phyloP scores from a whole-genome alignment of 1,140 invertebrate species.

The Armadillidium nasatum region DNA sequence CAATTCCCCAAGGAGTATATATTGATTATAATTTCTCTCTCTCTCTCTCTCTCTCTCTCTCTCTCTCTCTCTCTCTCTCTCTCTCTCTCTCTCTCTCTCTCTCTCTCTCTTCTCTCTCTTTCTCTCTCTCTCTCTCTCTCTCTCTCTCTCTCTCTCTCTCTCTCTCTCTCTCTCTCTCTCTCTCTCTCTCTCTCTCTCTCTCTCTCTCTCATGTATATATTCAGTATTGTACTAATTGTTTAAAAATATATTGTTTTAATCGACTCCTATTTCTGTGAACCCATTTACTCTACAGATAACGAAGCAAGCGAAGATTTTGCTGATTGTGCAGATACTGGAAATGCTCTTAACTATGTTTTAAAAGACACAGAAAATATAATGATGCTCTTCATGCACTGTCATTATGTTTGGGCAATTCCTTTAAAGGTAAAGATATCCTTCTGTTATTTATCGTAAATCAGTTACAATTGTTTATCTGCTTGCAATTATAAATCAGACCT shows the following conservation, averaged over 20 bases:
- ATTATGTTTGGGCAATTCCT: slow-evolving; percentile 81
- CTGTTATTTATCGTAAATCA: slow-evolving; percentile 21
- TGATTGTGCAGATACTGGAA: slow-evolving; percentile 49
- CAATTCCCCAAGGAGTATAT: neutral
- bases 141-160: too few relatives aligned
- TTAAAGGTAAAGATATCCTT: slow-evolving; percentile 60
- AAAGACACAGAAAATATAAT: slow-evolving; percentile 76
- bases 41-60: too few relatives aligned
- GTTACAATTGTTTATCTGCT: neutral
- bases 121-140: too few relatives aligned
- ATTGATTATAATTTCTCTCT: too few relatives aligned
- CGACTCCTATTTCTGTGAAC: slow-evolving; percentile 35
- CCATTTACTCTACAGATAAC: slow-evolving; percentile 30
- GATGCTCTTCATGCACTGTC: slow-evolving; percentile 75
- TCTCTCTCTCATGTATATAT: neutral
- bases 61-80: too few relatives aligned
- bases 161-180: too few relatives aligned
- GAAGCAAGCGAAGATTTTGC: neutral
- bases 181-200: neutral
- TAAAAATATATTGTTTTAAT: neutral
- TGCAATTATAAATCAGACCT: too few relatives aligned
- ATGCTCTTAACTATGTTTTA: slow-evolving; percentile 69
- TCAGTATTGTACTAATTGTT: neutral
- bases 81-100: too few relatives aligned
- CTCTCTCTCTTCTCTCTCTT: too few relatives aligned